Base-by-base conservation (phyloP, 1,140 invertebrate genomes). In the Yoshiicerus persimilis region DNA sequence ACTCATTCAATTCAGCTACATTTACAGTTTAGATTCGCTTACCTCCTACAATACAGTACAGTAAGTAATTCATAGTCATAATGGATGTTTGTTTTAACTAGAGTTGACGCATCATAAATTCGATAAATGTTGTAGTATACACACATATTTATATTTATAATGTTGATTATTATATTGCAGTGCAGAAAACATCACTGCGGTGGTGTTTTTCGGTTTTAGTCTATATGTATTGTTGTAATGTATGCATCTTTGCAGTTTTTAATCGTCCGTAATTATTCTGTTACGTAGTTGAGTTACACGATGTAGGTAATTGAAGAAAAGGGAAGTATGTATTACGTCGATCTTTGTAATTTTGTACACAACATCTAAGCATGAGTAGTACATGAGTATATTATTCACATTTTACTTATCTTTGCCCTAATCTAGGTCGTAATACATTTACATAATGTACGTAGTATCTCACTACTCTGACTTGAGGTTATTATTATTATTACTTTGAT, bases 281-380 rank as follows among this genome's bases (percentile, higher is more conserved):
- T 34, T 70, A 66, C n/a, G 23, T 64, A 64, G 27, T 30, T 70
- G 66, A 30, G 30, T 70, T 70, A 70, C 75, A 80, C 38, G 30
- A 9, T 80, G n/a, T 80, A 4, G 0, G 30, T 34, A 34, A 80
- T 80, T 34, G 5, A 23, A 38, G 34, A 36, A 34, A 38, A 32
- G 75, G 75, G 36, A 80, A 80, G 70, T 80, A 80, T 36, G 75
- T 80, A 80, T 80, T 80, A 36, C 75, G 36, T 80, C 32, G 75
- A 80, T 80, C 75, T 80, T 80, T 80, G 75, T 80, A 80, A 34
- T 80, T 80, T 80, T 80, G 75, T 80, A 80, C 75, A 34, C 75
- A 80, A 80, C 34, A 80, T 80, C 75, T 80, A 36, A 80, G 75
- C 30, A 80, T 80, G 34, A 80, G 70, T 36, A 66, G n/a, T n/a